Conservation (phyloP, 2,888 invertebrate species). For the Drosophila neutralis region DNA sequence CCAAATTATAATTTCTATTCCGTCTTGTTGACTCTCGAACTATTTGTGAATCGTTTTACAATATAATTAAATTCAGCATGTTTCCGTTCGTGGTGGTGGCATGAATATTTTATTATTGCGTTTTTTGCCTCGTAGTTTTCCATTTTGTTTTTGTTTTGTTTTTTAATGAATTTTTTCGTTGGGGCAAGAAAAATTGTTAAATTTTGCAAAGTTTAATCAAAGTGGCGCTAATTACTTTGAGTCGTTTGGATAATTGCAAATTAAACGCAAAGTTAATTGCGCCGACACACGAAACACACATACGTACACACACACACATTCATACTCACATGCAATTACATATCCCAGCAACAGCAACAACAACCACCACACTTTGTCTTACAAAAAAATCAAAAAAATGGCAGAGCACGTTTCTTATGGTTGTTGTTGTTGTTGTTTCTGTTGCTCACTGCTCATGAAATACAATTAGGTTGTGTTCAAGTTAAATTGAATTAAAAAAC, state of each 20-base stretch:
- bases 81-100: slow-evolving; percentile 5
- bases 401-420: slow-evolving; percentile 38
- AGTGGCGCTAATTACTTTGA: slow-evolving; percentile 81
- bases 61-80: slow-evolving; percentile 39
- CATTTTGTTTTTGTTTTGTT: slow-evolving; percentile 7
- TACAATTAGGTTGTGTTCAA: slow-evolving; percentile 65
- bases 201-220: slow-evolving; percentile 77
- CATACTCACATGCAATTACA: slow-evolving; percentile 54
- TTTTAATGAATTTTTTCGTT: slow-evolving; percentile 9
- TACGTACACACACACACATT: slow-evolving; percentile 26
- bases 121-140: slow-evolving; percentile 22
- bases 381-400: slow-evolving; percentile 45
- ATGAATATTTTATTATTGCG: slow-evolving; percentile 11
- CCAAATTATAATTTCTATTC: slow-evolving; percentile 27
- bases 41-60: slow-evolving; percentile 28
- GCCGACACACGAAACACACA: slow-evolving; percentile 74
- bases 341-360: slow-evolving; percentile 30
- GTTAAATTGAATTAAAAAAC: slow-evolving; percentile 73
- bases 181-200: slow-evolving; percentile 40
- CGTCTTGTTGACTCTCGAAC: neutral
- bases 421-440: slow-evolving; percentile 19
- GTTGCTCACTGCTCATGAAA: slow-evolving; percentile 55
- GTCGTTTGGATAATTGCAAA: slow-evolving; percentile 81
- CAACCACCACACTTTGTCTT: slow-evolving; percentile 52
- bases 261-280: slow-evolving; percentile 80